phyloP scores from a whole-genome alignment of 1,140 invertebrate species.

The Prorops nasuta region DNA sequence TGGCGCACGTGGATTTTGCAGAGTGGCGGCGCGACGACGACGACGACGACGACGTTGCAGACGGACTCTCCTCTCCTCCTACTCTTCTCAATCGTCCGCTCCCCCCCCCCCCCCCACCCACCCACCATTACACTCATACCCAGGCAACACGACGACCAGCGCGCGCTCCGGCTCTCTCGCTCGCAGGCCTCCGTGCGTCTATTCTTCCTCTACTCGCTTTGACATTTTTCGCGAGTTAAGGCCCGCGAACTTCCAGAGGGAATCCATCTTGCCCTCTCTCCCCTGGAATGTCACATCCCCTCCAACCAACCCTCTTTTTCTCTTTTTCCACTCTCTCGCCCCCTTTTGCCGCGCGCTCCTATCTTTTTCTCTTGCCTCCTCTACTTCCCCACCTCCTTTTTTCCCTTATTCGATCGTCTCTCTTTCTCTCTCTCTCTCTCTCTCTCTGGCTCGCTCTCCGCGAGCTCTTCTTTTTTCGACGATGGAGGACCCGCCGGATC shows the following conservation, averaged over 20 bases:
- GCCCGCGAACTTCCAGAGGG: conserved; percentile 32
- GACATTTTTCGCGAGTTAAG: conserved; percentile 43
- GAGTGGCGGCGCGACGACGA: no score
- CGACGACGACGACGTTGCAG: no score
- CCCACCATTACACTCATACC: conserved; percentile 8
- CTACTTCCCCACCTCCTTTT: neutral
- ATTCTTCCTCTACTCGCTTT: conserved; percentile 37
- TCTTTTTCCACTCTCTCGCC: conserved; percentile 8
- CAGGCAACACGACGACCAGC: neutral
- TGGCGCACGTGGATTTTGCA: no score
- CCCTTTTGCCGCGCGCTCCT: conserved; percentile 6
- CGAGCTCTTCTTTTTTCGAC: conserved; percentile 28
- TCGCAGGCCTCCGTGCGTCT: conserved; percentile 12
- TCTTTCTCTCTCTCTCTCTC: conserved; percentile 28
- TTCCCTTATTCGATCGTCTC: conserved; percentile 2
- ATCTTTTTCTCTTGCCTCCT: conserved; percentile 3
- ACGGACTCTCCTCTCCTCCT: conserved; percentile 13
- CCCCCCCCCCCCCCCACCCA: conserved; percentile 5
- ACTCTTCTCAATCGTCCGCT: conserved; percentile 3
- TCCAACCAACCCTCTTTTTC: conserved; percentile 2
- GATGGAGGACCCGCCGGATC: conserved; percentile 25
- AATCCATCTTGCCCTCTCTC: conserved; percentile 34
- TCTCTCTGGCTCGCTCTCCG: no score
- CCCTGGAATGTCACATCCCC: neutral
- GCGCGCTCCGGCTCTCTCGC: neutral